Evolutionary conservation across 2,797 vertebrate species (phyloP), one percentile per base, ranked within the genome.

Genomic region (Urophycis tenuis): DNA sequence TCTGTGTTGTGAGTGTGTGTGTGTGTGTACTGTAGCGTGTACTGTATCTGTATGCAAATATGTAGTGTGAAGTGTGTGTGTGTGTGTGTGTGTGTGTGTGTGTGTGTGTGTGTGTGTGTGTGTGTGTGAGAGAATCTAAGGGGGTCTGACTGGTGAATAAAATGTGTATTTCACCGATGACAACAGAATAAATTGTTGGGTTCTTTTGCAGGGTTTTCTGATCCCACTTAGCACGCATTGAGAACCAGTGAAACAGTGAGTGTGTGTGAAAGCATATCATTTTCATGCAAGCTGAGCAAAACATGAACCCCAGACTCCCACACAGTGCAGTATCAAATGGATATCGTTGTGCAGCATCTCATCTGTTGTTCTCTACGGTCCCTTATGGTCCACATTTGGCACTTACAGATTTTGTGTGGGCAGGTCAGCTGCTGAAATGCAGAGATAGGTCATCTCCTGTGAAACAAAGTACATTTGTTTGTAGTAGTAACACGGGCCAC

Each of bases 371-470:
- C 17, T 70, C 34, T 76, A 77, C 82, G 74, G 77, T 76, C 80
- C 30, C 34, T 30, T 36, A 35, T 75, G 83, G 78, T 82, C 77
- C 78, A 81, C 81, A 74, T 41, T 84, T 81, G 83, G 81, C 91
- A 96, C 97, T 98, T 92, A 98, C 97, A 98, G 92, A 88, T 99
- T 96, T 90, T 98, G 96, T 12, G 95, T 95, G 75, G 96, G 96
- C 74, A 96, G 93, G 92, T 98, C 96, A 67, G 96, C 94, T 77
- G 96, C 96, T 80, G 94, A 93, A 90, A 99, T 98, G 87, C 97
- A 98, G 74, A 98, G 94, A 89, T 98, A 98, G 88, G 97, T 98
- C 93, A 99, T 91, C 90, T 96, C 97, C 96, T 98, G 86, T 76
- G 85, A 78, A 90, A 90, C 60, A 89, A 89, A 86, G 80, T 45